Percentiles rank a stretch among this genome's conserved stretches.
Evolutionary conservation across 1,140 invertebrate genomes (phyloP).

Genomic region (Tachypleus tridentatus): DNA sequence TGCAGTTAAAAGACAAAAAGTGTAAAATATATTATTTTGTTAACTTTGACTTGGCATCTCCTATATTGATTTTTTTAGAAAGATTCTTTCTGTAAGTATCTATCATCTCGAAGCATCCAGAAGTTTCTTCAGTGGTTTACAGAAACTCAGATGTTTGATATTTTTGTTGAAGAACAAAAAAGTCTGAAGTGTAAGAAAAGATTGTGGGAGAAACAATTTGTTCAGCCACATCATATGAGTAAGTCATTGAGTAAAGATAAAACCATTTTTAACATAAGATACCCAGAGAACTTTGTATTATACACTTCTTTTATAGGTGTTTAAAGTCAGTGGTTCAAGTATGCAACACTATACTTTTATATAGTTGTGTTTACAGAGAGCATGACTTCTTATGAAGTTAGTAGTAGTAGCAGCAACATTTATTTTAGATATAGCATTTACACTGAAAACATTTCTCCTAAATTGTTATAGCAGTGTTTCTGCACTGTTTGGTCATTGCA

Average conservation of each 20-base stretch:
- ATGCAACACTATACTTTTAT: too few species aligned
- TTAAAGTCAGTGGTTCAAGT: too few species aligned
- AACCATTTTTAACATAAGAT: not conserved
- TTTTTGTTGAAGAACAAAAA: slow-evolving; percentile 33
- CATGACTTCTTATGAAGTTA: too few species aligned
- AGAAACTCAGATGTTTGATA: slow-evolving; percentile 63
- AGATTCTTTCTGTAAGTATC: slow-evolving; percentile 43
- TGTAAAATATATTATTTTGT: slow-evolving; percentile 14
- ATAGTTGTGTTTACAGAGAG: too few species aligned
- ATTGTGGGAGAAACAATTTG: too few species aligned
- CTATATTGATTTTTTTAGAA: slow-evolving; percentile 36
- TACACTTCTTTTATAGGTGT: too few species aligned
- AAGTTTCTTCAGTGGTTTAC: slow-evolving; percentile 69
- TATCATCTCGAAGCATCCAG: slow-evolving; percentile 44
- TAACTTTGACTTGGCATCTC: slow-evolving; percentile 6
- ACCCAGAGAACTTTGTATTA: not conserved
- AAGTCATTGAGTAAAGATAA: not conserved
- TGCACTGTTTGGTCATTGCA: too few species aligned
- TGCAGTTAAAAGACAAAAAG: not conserved
- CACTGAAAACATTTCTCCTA: too few species aligned
- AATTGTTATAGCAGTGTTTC: too few species aligned
- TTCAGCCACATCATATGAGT: not conserved
- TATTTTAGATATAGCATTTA: too few species aligned
- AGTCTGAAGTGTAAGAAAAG: too few species aligned
- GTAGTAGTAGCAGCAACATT: too few species aligned